These are phyloP conservation scores for Epinephelus fuscoguttatus DNA, from an alignment of 2,113 vertebrate genomes.

Conservation along the genomic window DNA sequence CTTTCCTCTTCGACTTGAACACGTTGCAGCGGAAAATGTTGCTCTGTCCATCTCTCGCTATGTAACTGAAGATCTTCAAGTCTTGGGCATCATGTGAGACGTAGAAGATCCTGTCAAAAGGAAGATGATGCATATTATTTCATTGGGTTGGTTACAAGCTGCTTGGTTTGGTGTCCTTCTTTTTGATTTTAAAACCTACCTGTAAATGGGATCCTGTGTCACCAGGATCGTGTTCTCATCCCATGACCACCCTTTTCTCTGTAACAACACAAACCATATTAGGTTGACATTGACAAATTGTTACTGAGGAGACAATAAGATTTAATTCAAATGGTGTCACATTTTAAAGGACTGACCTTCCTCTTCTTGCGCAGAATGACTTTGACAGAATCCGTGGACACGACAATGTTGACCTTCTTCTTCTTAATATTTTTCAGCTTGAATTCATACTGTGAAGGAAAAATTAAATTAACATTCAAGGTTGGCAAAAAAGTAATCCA, in stretches of 20 bases:
- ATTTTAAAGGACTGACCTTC: conserved; percentile 85
- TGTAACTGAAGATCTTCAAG: conserved; percentile 99
- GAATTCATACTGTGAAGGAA: conserved; percentile 91
- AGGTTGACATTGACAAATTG: background rate
- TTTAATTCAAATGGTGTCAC: background rate
- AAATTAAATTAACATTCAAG: conserved; percentile 13
- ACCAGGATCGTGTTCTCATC: conserved; percentile 92
- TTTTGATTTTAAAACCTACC: conserved; percentile 77
- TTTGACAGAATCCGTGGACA: conserved; percentile 93
- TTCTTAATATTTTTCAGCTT: conserved; percentile 99
- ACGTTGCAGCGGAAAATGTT: conserved; percentile 96
- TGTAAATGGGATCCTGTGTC: conserved; percentile 97
- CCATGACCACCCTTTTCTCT: conserved; percentile 96
- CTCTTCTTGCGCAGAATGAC: conserved; percentile 95
- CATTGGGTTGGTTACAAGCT: background rate
- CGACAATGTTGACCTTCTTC: conserved; percentile 95
- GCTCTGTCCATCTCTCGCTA: conserved; percentile 94
- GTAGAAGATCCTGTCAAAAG: conserved; percentile 92
- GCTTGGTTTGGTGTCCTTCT: background rate
- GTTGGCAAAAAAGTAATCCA: background rate
- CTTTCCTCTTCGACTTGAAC: conserved; percentile 99
- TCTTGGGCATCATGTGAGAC: conserved; percentile 98
- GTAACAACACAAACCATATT: conserved; percentile 49
- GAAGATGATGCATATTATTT: conserved; percentile 27
- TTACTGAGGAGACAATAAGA: background rate